These are phyloP conservation scores for Microctonus hyperodae DNA, from an alignment of 2,888 invertebrate species.

Conservation along the genomic window DNA sequence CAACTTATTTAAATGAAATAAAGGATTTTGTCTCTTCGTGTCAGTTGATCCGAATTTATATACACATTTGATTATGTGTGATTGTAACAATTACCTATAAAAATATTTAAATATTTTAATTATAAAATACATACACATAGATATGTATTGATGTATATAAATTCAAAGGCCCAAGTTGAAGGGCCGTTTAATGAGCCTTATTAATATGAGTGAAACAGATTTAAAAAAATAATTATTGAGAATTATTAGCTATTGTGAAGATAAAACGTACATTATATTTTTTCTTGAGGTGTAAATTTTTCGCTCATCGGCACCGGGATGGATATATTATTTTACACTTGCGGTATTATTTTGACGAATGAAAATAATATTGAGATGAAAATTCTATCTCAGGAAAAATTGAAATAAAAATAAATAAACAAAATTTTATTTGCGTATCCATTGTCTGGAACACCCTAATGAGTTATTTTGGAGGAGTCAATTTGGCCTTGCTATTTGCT, in stretches of 20 bases:
- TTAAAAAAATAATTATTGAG: slow-evolving; percentile 18
- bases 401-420: background rate
- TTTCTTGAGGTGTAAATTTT: slow-evolving; percentile 15
- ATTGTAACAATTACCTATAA: background rate
- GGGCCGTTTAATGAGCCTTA: slow-evolving; percentile 17
- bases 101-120: background rate
- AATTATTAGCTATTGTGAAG: background rate
- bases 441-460: slow-evolving; percentile 63
- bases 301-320: slow-evolving; percentile 14
- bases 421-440: slow-evolving; percentile 39
- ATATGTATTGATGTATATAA: slow-evolving; percentile 6
- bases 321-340: slow-evolving; percentile 31
- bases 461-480: slow-evolving; percentile 52
- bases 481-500: slow-evolving; percentile 19
- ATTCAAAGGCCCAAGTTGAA: slow-evolving; percentile 15
- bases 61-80: background rate
- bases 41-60: slow-evolving; percentile 1
- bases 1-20: background rate
- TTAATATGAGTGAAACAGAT: slow-evolving; percentile 38
- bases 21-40: background rate
- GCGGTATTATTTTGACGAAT: slow-evolving; percentile 22
- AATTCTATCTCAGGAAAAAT: background rate
- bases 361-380: slow-evolving; percentile 1
- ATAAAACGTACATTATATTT: slow-evolving; percentile 23
- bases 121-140: slow-evolving; percentile 9